Evolutionary conservation across 1,140 invertebrate species (phyloP).

Genomic region (Saccostrea echinata): DNA sequence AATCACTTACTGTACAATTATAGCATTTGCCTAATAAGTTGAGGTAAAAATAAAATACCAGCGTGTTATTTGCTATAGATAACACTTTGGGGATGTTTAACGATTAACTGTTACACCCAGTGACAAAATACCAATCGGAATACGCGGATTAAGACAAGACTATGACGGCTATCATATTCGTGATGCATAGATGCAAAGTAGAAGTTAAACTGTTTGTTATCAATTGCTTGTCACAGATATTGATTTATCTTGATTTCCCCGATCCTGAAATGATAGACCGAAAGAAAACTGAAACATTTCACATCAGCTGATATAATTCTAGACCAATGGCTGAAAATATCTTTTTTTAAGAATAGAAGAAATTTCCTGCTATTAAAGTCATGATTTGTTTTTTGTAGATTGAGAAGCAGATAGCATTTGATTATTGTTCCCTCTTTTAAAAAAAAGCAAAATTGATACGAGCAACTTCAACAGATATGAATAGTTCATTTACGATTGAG

Average conservation of each 20-base stretch:
- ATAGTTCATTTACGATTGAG: too few species aligned
- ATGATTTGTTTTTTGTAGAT: background rate
- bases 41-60: background rate
- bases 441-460: too few species aligned
- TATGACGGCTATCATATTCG: background rate
- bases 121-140: background rate
- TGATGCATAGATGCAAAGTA: background rate
- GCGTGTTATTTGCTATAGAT: background rate
- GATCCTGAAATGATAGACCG: too few species aligned
- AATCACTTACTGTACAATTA: background rate
- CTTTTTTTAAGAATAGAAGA: background rate
- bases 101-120: background rate
- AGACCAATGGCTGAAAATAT: background rate
- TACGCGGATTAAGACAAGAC: background rate
- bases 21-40: background rate
- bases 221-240: background rate
- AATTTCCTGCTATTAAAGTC: background rate
- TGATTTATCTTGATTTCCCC: background rate
- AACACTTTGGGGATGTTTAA: background rate
- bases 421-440: too few species aligned
- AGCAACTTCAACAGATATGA: too few species aligned
- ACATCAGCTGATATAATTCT: background rate
- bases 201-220: background rate
- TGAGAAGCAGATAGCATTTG: background rate
- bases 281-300: background rate